A percentile compares a stretch with the other conserved stretches of the same genome.
These are phyloP conservation scores for Hystrix brachyura DNA, from an alignment of 2,113 vertebrate species.

Conservation along the genomic window DNA sequence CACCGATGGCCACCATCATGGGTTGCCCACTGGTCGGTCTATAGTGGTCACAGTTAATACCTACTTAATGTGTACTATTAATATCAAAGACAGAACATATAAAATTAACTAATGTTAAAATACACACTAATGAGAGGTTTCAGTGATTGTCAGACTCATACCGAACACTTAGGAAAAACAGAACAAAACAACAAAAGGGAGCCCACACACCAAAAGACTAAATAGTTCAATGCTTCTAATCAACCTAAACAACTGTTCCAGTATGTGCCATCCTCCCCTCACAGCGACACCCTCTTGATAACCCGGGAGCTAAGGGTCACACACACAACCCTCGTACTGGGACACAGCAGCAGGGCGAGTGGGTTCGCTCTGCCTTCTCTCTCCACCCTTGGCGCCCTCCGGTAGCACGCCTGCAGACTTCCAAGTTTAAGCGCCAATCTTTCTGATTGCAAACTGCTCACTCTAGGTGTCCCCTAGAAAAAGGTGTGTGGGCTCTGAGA, in stretches of 20 bases:
- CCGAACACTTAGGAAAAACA: background rate
- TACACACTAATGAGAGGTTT: background rate
- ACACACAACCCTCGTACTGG: background rate
- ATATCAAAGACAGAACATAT: background rate
- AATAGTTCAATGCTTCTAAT: background rate
- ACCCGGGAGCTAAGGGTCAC: background rate
- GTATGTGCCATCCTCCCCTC: background rate
- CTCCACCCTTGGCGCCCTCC: background rate
- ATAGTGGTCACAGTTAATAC: background rate
- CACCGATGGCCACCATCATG: too few species aligned
- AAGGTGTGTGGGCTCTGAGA: background rate
- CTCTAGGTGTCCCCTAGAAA: background rate
- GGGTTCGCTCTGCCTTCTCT: background rate
- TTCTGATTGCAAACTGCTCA: background rate
- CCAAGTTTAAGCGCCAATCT: background rate
- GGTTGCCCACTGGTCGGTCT: background rate
- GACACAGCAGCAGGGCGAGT: background rate
- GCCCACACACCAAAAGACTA: background rate
- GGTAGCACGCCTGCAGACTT: rapidly evolving
- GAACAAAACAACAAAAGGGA: background rate
- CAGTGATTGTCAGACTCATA: background rate
- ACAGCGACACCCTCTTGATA: background rate
- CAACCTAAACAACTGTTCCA: background rate
- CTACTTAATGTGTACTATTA: background rate
- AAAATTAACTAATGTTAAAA: background rate